These are phyloP conservation scores for Parochlus steinenii DNA, from an alignment of 2,888 invertebrate genomes.

Conservation along the genomic window DNA sequence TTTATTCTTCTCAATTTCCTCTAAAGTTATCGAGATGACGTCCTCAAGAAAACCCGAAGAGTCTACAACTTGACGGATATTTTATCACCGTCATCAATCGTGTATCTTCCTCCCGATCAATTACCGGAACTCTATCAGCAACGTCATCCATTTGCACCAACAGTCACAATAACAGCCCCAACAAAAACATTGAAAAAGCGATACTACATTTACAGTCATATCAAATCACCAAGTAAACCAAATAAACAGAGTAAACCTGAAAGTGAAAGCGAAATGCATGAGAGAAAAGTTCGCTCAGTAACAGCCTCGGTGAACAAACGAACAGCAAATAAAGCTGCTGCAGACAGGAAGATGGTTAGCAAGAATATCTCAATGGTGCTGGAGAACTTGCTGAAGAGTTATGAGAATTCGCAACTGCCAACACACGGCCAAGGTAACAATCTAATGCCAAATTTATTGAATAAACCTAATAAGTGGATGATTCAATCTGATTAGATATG, in stretches of 20 bases:
- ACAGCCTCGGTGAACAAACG: conserved; percentile 3
- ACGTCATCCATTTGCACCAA: not conserved
- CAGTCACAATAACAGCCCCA: not conserved
- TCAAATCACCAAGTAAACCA: not conserved
- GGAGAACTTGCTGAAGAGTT: conserved; percentile 75
- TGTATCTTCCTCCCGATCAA: too few species aligned
- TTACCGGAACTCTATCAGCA: conserved; percentile 2
- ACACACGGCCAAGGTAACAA: conserved; percentile 66
- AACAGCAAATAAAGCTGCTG: too few species aligned
- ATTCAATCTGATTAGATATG: not conserved
- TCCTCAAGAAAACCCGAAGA: too few species aligned
- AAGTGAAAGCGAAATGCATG: not conserved
- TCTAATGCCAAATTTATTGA: not conserved
- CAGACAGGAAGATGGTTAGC: conserved; percentile 32
- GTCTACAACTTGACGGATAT: conserved; percentile 10
- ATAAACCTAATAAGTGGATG: conserved; percentile 8
- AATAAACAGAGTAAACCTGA: not conserved
- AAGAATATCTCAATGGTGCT: conserved; percentile 71
- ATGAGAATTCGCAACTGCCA: conserved; percentile 77
- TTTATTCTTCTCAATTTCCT: too few species aligned
- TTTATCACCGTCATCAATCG: conserved; percentile 9
- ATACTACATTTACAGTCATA: conserved; percentile 10
- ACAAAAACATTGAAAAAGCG: conserved; percentile 5
- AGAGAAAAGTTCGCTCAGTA: conserved; percentile 3
- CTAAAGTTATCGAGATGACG: too few species aligned